Base-by-base conservation (phyloP, 1,140 invertebrate genomes). In the Lepidurus apus region DNA sequence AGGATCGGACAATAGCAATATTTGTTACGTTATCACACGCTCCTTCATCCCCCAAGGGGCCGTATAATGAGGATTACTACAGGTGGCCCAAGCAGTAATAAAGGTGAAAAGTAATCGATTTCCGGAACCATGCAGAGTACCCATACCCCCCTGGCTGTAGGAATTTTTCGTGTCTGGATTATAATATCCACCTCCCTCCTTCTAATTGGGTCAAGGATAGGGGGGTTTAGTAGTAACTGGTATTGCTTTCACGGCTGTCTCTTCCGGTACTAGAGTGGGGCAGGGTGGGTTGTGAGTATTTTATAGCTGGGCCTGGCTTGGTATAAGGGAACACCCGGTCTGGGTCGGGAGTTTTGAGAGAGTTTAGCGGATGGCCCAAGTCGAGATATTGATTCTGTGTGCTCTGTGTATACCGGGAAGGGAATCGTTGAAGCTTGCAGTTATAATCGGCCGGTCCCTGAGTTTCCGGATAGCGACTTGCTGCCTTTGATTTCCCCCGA, bases 91-190 rank as follows among this genome's bases (percentile, higher is more conserved):
- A 65, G n/a, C 4, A 65, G 53, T 65, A 17, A 65, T 65, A 65
- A 65, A 65, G 53, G 53, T 65, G 53, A 65, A 9, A 65, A 65
- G n/a, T 65, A 65, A 65, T 65, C 53, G 53, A 65, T 65, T 17
- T 21, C 53, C 53, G 53, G 53, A 0, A 65, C 53, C 53, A 13
- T 65, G 53, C 53, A 65, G 53, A 21, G 7, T 13, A 21, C 9
- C 53, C 21, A 65, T 65, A 21, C 17, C 13, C 53, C 13, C 1
- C 21, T 4, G 53, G 53, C 53, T 17, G 9, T n/a, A 65, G 17
- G 53, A 65, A 17, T 17, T 13, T 34, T 34, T 17, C 53, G 17
- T 65, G 4, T 21, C 53, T 65, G 53, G 53, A 65, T 65, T 65
- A 21, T 21, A n/a, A n/a, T 65, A 21, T 21, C 53, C 53, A 34